Evolutionary conservation across 2,113 vertebrate species (phyloP).

Genomic region (Tichodroma muraria): DNA sequence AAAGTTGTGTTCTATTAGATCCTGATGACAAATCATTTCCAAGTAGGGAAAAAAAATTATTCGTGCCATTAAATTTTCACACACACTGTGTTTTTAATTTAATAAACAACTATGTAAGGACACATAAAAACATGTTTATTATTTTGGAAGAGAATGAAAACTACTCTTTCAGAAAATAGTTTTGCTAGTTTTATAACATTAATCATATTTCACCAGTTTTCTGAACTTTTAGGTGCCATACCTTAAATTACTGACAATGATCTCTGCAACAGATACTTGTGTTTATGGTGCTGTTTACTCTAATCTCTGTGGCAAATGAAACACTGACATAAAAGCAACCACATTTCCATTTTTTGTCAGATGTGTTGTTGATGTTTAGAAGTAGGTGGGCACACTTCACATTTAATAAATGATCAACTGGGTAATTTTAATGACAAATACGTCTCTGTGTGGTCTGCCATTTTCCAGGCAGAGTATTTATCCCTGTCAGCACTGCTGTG

Average conservation of each 20-base stretch:
- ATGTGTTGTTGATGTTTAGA: neutral
- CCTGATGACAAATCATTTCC: neutral
- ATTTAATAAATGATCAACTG: conserved; percentile 25
- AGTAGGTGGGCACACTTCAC: neutral
- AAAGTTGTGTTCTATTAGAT: neutral
- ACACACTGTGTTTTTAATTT: neutral
- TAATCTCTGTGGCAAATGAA: neutral
- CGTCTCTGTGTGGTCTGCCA: conserved; percentile 17
- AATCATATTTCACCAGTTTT: neutral
- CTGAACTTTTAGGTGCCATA: neutral
- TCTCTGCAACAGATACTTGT: neutral
- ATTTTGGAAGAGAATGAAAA: neutral
- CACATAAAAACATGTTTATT: neutral
- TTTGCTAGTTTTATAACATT: neutral
- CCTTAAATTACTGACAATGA: neutral
- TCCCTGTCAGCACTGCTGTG: conserved; percentile 60
- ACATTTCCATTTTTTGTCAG: neutral
- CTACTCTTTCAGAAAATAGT: neutral
- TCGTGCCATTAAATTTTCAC: neutral
- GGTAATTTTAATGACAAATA: conserved; percentile 54
- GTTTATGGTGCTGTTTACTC: neutral
- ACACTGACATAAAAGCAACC: neutral
- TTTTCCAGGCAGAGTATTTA: conserved; percentile 63
- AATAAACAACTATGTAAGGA: neutral
- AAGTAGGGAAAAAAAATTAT: neutral